Evolutionary conservation across 2,113 vertebrate species (phyloP).

Genomic region (Heliornis fulica): DNA sequence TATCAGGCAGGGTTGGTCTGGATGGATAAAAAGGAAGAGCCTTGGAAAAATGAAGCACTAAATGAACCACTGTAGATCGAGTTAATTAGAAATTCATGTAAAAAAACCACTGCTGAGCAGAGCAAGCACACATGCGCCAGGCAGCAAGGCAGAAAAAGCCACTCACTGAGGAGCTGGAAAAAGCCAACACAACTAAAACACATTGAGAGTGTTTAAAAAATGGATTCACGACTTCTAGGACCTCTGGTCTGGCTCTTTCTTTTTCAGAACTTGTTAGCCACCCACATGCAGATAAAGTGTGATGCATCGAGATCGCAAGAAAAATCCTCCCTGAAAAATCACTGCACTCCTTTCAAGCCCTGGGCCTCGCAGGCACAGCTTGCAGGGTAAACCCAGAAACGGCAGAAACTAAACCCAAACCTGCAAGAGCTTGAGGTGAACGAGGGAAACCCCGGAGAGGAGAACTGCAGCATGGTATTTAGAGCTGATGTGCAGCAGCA

Average conservation of each 20-base stretch:
- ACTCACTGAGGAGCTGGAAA: neutral
- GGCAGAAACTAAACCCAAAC: neutral
- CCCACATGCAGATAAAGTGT: neutral
- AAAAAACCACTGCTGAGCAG: neutral
- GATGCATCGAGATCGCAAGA: neutral
- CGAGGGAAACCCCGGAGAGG: neutral
- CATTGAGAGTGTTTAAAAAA: fast-evolving
- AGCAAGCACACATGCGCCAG: fast-evolving
- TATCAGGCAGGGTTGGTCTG: neutral
- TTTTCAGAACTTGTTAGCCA: neutral
- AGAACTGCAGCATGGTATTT: fast-evolving
- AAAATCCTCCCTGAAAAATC: neutral
- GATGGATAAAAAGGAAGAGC: neutral
- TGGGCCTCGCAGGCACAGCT: fast-evolving
- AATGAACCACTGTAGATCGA: neutral
- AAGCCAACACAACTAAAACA: neutral
- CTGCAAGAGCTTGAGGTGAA: neutral
- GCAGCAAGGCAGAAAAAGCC: neutral
- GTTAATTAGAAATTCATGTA: neutral
- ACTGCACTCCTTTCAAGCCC: neutral
- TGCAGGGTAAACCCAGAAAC: neutral
- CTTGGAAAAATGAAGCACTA: neutral
- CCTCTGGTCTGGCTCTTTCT: neutral
- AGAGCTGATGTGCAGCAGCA: fast-evolving
- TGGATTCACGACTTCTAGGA: neutral